Evolutionary conservation across 1,140 invertebrate species (phyloP), one percentile per base, ranked within the genome.

Genomic region (Tachypleus tridentatus): DNA sequence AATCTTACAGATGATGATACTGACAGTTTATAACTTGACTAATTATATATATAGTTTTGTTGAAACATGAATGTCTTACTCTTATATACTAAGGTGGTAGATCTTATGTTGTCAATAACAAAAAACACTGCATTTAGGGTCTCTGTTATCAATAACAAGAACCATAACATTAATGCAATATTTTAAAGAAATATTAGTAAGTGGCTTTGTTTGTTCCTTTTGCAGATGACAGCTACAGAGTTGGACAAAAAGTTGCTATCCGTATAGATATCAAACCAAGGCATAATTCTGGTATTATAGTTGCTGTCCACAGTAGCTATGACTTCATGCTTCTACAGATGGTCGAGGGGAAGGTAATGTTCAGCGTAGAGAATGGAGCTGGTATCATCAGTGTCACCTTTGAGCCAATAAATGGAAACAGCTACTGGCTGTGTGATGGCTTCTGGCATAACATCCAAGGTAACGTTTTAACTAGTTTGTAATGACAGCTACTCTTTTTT

Each of bases 371-470:
- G 65, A 93, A 93, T 74, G 88, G 89, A 11, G 84, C 82, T 63
- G 91, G 90, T 5, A 82, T 84, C 0, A 87, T 93, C 67, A 82
- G 83, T 3, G 84, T 91, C 3, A 83, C 79, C 1, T 93, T 86
- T 74, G 83, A 80, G 47, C 83, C 89, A 4, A 79, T 81, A 29
- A 79, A 82, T n/a, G 81, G 85, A 51, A 84, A 86, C 74, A 82
- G 83, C 50, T 29, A 29, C 29, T 29, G 29, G 29, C 81, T 93
- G 49, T 98, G 95, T 75, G 92, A 98, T 79, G 94, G 95, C 51
- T 80, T 91, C 50, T 98, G 94, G 93, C 94, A 97, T 74, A 86
- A 80, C 10, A 88, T 97, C 71, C 80, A 86, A 81, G 88, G 91
- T 93, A 77, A 74, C 3, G 7, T 8, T 69, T 58, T 58, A 51